Evolutionary conservation across 2,113 vertebrate genomes (phyloP).

Genomic region (Anhinga anhinga): DNA sequence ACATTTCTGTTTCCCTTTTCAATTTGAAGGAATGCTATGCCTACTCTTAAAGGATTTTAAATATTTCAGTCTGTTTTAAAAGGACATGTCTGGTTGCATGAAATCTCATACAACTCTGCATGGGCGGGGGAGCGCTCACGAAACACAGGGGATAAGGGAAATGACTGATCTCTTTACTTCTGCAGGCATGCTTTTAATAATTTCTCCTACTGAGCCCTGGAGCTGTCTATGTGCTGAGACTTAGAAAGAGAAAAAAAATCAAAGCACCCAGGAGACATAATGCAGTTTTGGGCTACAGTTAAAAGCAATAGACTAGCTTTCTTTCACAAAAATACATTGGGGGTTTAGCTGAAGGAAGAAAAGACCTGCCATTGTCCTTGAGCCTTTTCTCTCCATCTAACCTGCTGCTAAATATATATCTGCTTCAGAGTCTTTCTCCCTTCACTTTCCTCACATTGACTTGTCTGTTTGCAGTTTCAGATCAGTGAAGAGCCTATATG

Average conservation of each 20-base stretch:
- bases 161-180: conserved; percentile 59
- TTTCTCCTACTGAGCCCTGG: conserved; percentile 51
- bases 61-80: conserved; percentile 29
- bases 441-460: background rate
- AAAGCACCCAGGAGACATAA: conserved; percentile 54
- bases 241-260: conserved; percentile 46
- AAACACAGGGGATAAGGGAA: background rate
- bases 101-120: conserved; percentile 10
- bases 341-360: conserved; percentile 45
- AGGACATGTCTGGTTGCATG: background rate
- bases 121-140: background rate
- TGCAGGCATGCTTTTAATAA: conserved; percentile 60
- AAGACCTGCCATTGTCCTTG: conserved; percentile 59
- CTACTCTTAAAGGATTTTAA: background rate
- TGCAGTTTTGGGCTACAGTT: conserved; percentile 55
- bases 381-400: conserved; percentile 46
- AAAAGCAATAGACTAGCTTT: conserved; percentile 41
- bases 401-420: conserved; percentile 57
- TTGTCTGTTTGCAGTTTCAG: conserved; percentile 50
- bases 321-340: conserved; percentile 44
- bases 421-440: conserved; percentile 36
- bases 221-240: conserved; percentile 46
- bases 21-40: background rate
- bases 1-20: background rate
- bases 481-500: conserved; percentile 20